Evolutionary conservation across 2,797 vertebrate genomes (phyloP).

Genomic region (Galaxias olidus): DNA sequence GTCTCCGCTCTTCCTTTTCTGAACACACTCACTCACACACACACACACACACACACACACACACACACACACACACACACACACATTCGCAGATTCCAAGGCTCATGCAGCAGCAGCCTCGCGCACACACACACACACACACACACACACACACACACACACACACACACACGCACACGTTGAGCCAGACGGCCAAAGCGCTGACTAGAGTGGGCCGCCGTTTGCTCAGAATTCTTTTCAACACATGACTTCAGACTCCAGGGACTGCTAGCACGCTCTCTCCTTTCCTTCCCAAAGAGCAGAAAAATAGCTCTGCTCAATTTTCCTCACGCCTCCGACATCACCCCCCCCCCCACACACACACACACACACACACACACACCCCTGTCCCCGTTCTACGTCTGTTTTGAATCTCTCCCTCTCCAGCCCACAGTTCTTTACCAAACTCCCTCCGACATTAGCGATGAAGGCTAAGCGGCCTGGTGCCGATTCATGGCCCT

Average conservation of each 20-base stretch:
- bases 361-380: slow-evolving; percentile 10
- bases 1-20: slow-evolving; percentile 55
- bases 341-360: slow-evolving; percentile 7
- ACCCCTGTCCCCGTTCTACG: slow-evolving; percentile 23
- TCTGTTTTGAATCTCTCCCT: slow-evolving; percentile 39
- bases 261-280: slow-evolving; percentile 49
- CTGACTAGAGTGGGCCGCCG: slow-evolving; percentile 48
- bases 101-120: background rate
- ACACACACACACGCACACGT: slow-evolving; percentile 10
- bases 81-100: background rate
- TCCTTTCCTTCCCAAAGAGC: slow-evolving; percentile 47
- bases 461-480: slow-evolving; percentile 27
- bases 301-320: slow-evolving; percentile 34
- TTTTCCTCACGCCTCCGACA: slow-evolving; percentile 27
- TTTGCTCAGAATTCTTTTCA: slow-evolving; percentile 57
- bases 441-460: slow-evolving; percentile 14
- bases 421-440: slow-evolving; percentile 26
- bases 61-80: slow-evolving; percentile 6
- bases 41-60: slow-evolving; percentile 7
- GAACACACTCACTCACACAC: slow-evolving; percentile 35
- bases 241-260: slow-evolving; percentile 54
- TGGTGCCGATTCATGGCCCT: slow-evolving; percentile 36
- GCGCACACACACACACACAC: background rate
- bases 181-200: slow-evolving; percentile 42
- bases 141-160: slow-evolving; percentile 5